Base-by-base conservation (phyloP, 2,888 invertebrate genomes). In the Hemistola chrysoprasaria region DNA sequence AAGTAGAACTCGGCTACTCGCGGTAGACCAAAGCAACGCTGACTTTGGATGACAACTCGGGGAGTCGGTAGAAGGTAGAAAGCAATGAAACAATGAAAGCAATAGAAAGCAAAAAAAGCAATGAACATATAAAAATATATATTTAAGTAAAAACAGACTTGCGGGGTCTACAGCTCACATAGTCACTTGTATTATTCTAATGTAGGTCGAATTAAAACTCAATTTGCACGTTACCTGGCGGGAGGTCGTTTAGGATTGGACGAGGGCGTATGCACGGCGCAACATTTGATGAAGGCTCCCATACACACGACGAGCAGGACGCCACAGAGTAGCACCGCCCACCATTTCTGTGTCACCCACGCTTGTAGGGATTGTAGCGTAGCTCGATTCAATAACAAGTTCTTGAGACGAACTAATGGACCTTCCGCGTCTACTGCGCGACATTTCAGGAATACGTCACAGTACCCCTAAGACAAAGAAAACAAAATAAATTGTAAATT, bases 351-450 rank as follows among this genome's bases (percentile, higher is more conserved):
- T 48, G 96, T 97, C 47, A 98, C 94, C 98, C 98, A 98, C 70
- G 97, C 95, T 55, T 95, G 95, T 46, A 98, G 94, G 2, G 94
- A 94, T 57, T 93, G 91, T 49, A 98, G 90, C 1, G 98, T 98
- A 61, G 97, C 94, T 56, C 94, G 94, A 81, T 97, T 97, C 59
- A 99, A 94, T 10, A 99, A 92, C 31, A 98, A 91, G 86, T 98
- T 99, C 91, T 99, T 99, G 42, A 99, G 92, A 35, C 98, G 92
- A 10, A 97, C 98, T 50, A 99, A 90, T 1, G 99, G 99, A 3
- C 99, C 99, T 68, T 99, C 99, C 0, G 99, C 98, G 87, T 99
- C 99, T 10, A 99, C 98, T 0, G 97, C 97, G 55, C 99, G 94
- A 78, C 99, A 99, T 81, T 98, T 98, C 36, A 97, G 93, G 90